Conservation (phyloP, 2,888 invertebrate genomes). For the Apamea epomidion region DNA sequence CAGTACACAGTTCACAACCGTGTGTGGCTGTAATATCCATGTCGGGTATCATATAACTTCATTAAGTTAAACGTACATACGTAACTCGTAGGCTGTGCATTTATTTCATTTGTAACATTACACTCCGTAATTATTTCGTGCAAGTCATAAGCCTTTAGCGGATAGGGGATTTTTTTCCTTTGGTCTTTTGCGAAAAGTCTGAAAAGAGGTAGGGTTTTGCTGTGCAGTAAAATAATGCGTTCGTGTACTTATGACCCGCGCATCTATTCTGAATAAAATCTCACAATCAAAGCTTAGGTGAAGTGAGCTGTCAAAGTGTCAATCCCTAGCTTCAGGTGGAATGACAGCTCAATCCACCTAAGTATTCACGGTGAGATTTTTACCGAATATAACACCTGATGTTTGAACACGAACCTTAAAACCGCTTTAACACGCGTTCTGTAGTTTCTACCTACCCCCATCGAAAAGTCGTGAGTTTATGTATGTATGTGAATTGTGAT, state of each 20-base stretch:
- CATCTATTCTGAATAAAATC: too few relatives aligned
- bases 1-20: slow-evolving; percentile 1
- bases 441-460: neutral
- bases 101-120: slow-evolving; percentile 71
- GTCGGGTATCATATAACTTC: slow-evolving; percentile 70
- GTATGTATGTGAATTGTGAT: neutral
- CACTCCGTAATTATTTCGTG: slow-evolving; percentile 68
- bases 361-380: neutral
- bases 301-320: too few relatives aligned
- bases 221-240: neutral
- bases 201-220: neutral
- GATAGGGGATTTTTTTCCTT: neutral
- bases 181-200: neutral
- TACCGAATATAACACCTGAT: neutral
- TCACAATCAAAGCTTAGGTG: too few relatives aligned
- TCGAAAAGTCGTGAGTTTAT: neutral
- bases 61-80: slow-evolving; percentile 68
- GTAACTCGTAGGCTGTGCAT: slow-evolving; percentile 67
- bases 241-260: neutral
- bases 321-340: too few relatives aligned
- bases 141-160: slow-evolving; percentile 49
- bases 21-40: slow-evolving; percentile 42
- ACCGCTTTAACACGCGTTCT: too few relatives aligned
- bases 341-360: neutral
- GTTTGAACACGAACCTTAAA: too few relatives aligned